Conservation (phyloP, 2,888 invertebrate genomes). For the Tryphoninae sp. region DNA sequence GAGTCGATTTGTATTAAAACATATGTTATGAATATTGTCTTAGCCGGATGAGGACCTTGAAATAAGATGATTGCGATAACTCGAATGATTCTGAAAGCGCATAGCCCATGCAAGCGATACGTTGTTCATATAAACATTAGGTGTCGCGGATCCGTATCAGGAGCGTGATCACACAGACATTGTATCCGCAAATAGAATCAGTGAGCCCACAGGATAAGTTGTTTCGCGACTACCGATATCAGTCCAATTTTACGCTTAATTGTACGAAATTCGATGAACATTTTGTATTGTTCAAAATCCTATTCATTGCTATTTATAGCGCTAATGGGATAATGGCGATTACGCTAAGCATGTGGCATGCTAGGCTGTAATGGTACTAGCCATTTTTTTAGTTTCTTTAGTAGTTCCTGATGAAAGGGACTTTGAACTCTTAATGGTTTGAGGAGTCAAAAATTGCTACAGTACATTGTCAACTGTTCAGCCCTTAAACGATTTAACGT, state of each 20-base stretch:
- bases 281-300: background rate
- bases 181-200: constrained; percentile 60
- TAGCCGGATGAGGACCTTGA: background rate
- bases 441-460: background rate
- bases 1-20: background rate
- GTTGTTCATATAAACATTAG: constrained; percentile 6
- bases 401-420: background rate
- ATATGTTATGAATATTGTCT: background rate
- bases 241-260: background rate
- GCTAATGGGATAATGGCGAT: background rate
- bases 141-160: background rate
- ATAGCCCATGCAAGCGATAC: constrained; percentile 40
- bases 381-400: background rate
- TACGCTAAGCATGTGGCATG: background rate
- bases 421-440: background rate
- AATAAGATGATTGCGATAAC: background rate
- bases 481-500: background rate
- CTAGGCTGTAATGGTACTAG: background rate
- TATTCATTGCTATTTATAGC: background rate
- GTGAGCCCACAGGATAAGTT: constrained; percentile 61
- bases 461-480: background rate
- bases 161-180: background rate
- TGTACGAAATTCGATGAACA: background rate
- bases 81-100: background rate
- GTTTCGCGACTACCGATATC: background rate